Conservation (phyloP, 2,888 invertebrate species). For the Tetranychus piercei region DNA sequence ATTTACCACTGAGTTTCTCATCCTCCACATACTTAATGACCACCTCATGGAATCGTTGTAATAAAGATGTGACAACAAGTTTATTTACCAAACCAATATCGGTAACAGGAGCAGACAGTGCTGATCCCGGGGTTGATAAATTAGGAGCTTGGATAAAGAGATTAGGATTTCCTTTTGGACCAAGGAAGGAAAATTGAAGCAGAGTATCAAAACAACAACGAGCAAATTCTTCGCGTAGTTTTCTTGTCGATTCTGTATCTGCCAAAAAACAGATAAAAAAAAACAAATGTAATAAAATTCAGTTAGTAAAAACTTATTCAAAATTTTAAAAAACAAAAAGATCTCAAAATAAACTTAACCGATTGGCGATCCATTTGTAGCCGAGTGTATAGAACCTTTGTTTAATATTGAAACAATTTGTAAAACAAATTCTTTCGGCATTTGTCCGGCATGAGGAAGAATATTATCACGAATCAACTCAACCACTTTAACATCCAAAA, state of each 20-base stretch:
- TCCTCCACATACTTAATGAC: conserved; percentile 67
- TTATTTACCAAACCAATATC: conserved; percentile 41
- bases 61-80: conserved; percentile 65
- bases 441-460: conserved; percentile 53
- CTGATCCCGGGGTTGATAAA: conserved; percentile 20
- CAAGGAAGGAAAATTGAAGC: conserved; percentile 64
- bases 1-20: conserved; percentile 61
- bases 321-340: not conserved
- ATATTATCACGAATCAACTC: conserved; percentile 62
- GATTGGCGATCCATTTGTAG: conserved; percentile 28
- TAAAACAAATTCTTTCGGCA: conserved; percentile 62
- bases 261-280: conserved; percentile 25
- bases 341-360: conserved; percentile 15
- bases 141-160: conserved; percentile 21
- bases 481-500: conserved; percentile 53
- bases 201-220: conserved; percentile 88
- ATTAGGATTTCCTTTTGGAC: conserved; percentile 22
- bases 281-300: not conserved
- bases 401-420: conserved; percentile 64
- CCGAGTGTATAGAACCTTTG: conserved; percentile 64
- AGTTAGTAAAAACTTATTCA: conserved; percentile 3
- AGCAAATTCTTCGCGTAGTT: conserved; percentile 81
- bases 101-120: conserved; percentile 7
- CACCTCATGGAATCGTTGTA: conserved; percentile 82
- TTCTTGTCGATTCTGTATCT: conserved; percentile 54